Evolutionary conservation across 2,113 vertebrate genomes (phyloP).

Genomic region (Vulpes lagopus): DNA sequence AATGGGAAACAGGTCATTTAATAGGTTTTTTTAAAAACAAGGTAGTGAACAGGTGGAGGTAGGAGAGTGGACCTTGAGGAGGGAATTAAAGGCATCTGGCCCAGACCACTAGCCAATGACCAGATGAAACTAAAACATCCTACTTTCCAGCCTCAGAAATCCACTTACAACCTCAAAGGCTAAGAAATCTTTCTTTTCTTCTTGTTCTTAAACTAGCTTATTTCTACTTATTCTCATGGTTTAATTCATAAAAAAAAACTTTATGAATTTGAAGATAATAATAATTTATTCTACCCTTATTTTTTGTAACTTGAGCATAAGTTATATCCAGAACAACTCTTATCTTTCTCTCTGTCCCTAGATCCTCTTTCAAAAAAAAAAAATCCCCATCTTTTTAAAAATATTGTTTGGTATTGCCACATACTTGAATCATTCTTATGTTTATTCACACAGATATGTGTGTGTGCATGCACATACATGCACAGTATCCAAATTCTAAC

Average conservation of each 20-base stretch:
- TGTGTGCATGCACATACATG: accelerated
- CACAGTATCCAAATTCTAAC: background rate
- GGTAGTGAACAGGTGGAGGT: background rate
- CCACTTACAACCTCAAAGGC: background rate
- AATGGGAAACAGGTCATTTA: constrained; percentile 25
- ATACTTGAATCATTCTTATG: background rate
- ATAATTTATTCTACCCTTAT: background rate
- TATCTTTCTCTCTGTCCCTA: background rate
- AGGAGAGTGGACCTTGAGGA: background rate
- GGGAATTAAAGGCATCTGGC: background rate
- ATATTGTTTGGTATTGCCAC: background rate
- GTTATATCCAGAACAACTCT: background rate
- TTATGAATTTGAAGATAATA: constrained; percentile 9
- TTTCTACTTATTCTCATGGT: background rate
- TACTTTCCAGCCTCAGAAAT: background rate
- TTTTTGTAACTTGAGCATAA: background rate
- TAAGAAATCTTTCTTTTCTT: background rate
- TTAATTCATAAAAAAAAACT: constrained; percentile 31
- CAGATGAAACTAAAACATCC: background rate
- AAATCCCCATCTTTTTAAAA: background rate
- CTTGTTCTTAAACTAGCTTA: background rate
- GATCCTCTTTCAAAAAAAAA: background rate
- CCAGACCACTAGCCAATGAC: background rate
- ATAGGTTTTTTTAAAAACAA: background rate
- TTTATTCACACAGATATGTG: background rate